These are phyloP conservation scores for Galleria mellonella DNA, from an alignment of 1,140 invertebrate genomes.

Conservation along the genomic window DNA sequence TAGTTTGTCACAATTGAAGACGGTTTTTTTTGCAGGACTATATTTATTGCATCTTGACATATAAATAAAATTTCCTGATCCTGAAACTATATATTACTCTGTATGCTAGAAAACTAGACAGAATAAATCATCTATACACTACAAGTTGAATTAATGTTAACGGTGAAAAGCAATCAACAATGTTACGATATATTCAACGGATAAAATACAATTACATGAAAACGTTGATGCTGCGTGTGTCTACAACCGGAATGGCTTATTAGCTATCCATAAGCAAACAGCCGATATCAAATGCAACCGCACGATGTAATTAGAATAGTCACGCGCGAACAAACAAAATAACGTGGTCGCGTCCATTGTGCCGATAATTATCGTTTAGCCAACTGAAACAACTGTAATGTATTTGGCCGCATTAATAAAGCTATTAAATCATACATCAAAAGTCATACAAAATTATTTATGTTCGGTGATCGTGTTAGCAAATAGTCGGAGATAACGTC, in stretches of 20 bases:
- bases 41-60: too few species aligned
- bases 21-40: too few species aligned
- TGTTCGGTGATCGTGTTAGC: slow-evolving; percentile 7
- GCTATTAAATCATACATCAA: slow-evolving; percentile 25
- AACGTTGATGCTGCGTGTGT: not conserved
- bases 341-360: slow-evolving; percentile 26
- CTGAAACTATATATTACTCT: too few species aligned
- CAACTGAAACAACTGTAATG: slow-evolving; percentile 28
- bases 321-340: slow-evolving; percentile 31
- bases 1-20: too few species aligned
- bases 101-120: too few species aligned
- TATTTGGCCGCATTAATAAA: slow-evolving; percentile 27
- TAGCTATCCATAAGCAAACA: slow-evolving; percentile 12
- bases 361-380: slow-evolving; percentile 48
- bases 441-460: slow-evolving; percentile 23
- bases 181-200: too few species aligned
- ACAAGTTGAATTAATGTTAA: too few species aligned
- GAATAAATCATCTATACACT: too few species aligned
- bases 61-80: too few species aligned
- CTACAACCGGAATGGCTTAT: slow-evolving; percentile 8
- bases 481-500: slow-evolving; percentile 19
- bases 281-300: slow-evolving; percentile 14
- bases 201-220: too few species aligned
- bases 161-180: too few species aligned
- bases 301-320: slow-evolving; percentile 27